Evolutionary conservation across 2,113 vertebrate genomes (phyloP).

Genomic region (Scolopax mira): DNA sequence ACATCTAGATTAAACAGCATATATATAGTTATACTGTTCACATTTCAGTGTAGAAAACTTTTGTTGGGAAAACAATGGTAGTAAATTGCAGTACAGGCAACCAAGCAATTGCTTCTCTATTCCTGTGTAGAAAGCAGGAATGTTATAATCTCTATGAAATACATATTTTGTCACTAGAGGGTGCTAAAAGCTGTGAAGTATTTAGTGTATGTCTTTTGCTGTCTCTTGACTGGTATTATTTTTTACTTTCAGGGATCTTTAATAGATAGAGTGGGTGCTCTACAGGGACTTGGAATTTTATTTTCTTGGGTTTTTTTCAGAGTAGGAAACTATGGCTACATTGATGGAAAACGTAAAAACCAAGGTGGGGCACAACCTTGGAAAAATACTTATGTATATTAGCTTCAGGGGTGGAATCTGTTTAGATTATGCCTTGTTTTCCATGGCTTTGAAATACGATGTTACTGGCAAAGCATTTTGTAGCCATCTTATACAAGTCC

Average conservation of each 20-base stretch:
- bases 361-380: not conserved
- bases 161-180: conserved; percentile 21
- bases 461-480: not conserved
- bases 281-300: not conserved
- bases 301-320: not conserved
- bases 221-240: not conserved
- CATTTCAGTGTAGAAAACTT: not conserved
- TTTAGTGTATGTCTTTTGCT: not conserved
- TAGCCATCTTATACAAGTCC: not conserved
- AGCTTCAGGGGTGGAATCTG: not conserved
- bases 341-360: not conserved
- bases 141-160: not conserved
- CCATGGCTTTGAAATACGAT: not conserved
- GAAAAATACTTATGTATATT: not conserved
- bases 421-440: not conserved
- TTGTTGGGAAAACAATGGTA: not conserved
- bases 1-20: not conserved
- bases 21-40: not conserved
- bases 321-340: not conserved
- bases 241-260: not conserved
- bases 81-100: not conserved
- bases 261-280: not conserved
- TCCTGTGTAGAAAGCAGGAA: not conserved
- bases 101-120: not conserved
- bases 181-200: not conserved